Evolutionary conservation across 2,888 invertebrate species (phyloP), one percentile per base, ranked within the genome.

Genomic region (Rhopalosiphum nymphaeae): DNA sequence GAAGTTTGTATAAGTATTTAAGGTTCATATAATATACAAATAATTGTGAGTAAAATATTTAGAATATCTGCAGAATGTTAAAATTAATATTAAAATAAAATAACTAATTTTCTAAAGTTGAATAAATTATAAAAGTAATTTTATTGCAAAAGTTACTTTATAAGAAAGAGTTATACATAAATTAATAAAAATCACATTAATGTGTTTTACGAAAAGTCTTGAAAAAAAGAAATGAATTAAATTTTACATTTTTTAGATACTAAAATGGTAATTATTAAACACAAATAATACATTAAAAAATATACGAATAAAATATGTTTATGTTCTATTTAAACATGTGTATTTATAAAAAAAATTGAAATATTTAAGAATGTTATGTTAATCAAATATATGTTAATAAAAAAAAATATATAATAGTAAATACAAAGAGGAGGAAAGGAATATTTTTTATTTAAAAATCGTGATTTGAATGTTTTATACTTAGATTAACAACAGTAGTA

Each of bases 91-190:
- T 21, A 78, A 78, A 36, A 16, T 36, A 21, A 78, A 78, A 78
- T 78, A 78, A 36, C 78, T 36, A 78, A 78, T 78, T 78, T 78
- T 7, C 36, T 78, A 21, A 67, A 78, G 36, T 36, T 36, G 78
- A 78, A 78, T 78, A 78, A 78, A 78, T 78, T 78, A 78, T 36
- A 78, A 78, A 78, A 78, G 78, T 78, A 78, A 78, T 78, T 78
- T 78, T 7, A 78, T 36, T 36, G 16, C 36, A 36, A 78, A 78
- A 36, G 36, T 78, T 78, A 78, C 36, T 78, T 36, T 78, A 36
- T 21, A 36, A 78, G 36, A 21, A 78, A 78, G 78, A 36, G 36
- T 78, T 78, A 78, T 78, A 21, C 78, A 78, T 78, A 78, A 78
- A 78, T 78, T 78, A 78, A 36, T 78, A 78, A 36, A 36, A 78